Conservation (phyloP, 2,797 vertebrate genomes). For the Pempheris klunzingeri region DNA sequence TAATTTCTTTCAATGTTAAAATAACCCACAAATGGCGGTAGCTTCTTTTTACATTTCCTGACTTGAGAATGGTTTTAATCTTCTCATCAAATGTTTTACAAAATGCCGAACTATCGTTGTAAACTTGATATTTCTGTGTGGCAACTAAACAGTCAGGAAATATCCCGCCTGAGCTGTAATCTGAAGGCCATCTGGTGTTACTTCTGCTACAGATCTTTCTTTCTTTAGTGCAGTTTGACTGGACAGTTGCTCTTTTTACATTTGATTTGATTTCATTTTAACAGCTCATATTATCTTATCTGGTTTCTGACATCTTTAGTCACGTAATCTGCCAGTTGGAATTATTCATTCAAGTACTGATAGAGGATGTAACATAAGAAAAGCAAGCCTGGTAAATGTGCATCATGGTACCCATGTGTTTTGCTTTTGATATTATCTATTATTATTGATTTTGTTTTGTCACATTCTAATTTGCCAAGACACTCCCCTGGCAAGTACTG, state of each 20-base stretch:
- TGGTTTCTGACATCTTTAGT: not conserved
- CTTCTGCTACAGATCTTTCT: not conserved
- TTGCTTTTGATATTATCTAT: conserved; percentile 35
- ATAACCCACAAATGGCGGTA: not conserved
- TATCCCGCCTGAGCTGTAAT: not conserved
- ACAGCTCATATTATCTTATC: conserved; percentile 21
- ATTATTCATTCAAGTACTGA: conserved; percentile 18
- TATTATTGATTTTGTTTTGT: conserved; percentile 41
- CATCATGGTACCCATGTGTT: conserved; percentile 3
- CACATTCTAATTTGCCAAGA: conserved; percentile 24
- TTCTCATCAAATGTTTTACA: not conserved
- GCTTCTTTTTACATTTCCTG: not conserved
- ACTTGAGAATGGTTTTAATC: too few relatives aligned
- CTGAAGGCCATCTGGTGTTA: conserved; percentile 1
- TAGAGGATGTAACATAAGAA: conserved; percentile 14
- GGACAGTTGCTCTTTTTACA: not conserved
- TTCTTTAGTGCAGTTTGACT: not conserved
- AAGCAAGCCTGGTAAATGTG: conserved; percentile 7
- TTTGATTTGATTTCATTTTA: conserved; percentile 3
- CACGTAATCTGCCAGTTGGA: conserved; percentile 15
- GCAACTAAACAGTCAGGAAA: not conserved
- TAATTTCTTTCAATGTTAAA: too few relatives aligned
- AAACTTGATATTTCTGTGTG: not conserved
- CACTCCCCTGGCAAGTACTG: conserved; percentile 12
- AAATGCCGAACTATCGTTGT: not conserved